Conservation (phyloP, 2,797 vertebrate genomes). For the Echiichthys vipera region DNA sequence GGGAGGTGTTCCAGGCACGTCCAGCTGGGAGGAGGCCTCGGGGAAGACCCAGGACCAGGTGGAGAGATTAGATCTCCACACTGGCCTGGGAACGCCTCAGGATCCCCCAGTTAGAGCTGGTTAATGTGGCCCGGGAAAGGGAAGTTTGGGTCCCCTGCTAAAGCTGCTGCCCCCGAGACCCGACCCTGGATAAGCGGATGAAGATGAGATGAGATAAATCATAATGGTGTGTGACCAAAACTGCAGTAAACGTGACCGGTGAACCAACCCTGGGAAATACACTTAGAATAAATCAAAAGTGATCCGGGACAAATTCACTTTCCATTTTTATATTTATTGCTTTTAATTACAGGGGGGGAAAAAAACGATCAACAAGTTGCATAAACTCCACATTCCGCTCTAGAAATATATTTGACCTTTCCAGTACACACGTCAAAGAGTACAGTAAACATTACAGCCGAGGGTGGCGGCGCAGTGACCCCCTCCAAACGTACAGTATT, state of each 20-base stretch:
- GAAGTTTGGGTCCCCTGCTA: no score
- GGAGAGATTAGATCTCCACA: no score
- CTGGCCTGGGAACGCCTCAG: no score
- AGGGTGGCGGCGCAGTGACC: constrained; percentile 86
- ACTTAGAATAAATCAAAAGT: neutral
- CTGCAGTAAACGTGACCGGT: neutral
- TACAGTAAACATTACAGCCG: constrained; percentile 93
- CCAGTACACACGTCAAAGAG: constrained; percentile 92
- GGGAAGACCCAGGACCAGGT: no score
- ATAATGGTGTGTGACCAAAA: no score
- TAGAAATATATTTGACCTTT: constrained; percentile 97
- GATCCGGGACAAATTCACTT: neutral
- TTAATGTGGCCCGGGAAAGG: no score
- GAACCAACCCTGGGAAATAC: neutral
- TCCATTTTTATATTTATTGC: constrained; percentile 90
- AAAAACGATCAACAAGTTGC: constrained; percentile 86
- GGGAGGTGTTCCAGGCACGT: no score
- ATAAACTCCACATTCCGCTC: constrained; percentile 93
- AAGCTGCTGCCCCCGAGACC: no score
- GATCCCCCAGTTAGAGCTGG: no score
- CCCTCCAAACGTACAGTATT: constrained; percentile 85
- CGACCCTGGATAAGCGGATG: no score
- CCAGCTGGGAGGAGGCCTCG: no score
- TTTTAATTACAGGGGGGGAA: constrained; percentile 92
- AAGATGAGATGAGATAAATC: no score